These are phyloP conservation scores for Drosophila parabipectinata DNA, from an alignment of 1,140 invertebrate genomes.

Conservation along the genomic window DNA sequence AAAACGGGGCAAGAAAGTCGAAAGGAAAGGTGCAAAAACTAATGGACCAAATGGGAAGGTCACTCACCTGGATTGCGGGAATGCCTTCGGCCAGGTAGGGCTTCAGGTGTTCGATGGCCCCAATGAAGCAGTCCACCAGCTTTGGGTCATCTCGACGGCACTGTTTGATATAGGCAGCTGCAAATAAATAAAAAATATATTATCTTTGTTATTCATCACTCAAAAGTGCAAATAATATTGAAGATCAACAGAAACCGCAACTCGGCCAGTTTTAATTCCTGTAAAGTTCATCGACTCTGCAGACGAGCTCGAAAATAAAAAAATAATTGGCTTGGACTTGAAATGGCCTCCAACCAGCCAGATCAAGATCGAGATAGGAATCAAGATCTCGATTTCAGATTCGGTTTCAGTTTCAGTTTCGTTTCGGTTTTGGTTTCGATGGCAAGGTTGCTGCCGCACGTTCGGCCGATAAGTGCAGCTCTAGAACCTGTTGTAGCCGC, in stretches of 20 bases:
- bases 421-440: slow-evolving; percentile 18
- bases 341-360: slow-evolving; percentile 15
- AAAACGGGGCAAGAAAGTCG: slow-evolving; percentile 10
- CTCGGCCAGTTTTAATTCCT: slow-evolving; percentile 31
- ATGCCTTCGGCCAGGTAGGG: slow-evolving; percentile 88
- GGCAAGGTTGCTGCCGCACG: slow-evolving; percentile 37
- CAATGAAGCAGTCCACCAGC: slow-evolving; percentile 87
- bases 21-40: slow-evolving; percentile 2
- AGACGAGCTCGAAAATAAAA: slow-evolving; percentile 16
- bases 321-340: slow-evolving; percentile 1
- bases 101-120: slow-evolving; percentile 87
- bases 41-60: slow-evolving; percentile 4
- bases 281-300: slow-evolving; percentile 70
- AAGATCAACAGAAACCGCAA: slow-evolving; percentile 22
- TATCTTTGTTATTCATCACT: slow-evolving; percentile 14
- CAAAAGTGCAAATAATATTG: slow-evolving; percentile 31
- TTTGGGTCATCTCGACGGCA: slow-evolving; percentile 88
- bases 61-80: slow-evolving; percentile 86
- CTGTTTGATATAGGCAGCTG: slow-evolving; percentile 89
- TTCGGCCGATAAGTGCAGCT: slow-evolving; percentile 27
- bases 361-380: slow-evolving; percentile 8
- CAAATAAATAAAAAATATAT: slow-evolving; percentile 66
- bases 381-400: slow-evolving; percentile 34
- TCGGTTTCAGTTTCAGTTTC: slow-evolving; percentile 3
- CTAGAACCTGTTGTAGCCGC: slow-evolving; percentile 49